phyloP scores from a whole-genome alignment of 1,140 invertebrate species.

The Panagrolaimus sp. region DNA sequence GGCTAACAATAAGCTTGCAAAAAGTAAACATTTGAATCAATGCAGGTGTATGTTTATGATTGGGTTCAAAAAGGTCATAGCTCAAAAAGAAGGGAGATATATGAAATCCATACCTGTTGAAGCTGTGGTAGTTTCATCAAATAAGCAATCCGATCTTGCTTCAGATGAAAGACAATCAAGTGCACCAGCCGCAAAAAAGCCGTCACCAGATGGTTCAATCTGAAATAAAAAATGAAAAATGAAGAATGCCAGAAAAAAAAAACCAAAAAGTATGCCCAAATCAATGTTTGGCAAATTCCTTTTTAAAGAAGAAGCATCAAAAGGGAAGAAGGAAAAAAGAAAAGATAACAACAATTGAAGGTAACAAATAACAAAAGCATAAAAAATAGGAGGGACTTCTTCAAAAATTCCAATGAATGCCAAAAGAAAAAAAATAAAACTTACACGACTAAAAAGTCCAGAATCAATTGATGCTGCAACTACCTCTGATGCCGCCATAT shows the following conservation, averaged over 20 bases:
- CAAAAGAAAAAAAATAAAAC: too few relatives aligned
- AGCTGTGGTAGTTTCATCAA: neutral
- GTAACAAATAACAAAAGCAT: neutral
- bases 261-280: constrained; percentile 5
- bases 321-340: too few relatives aligned
- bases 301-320: neutral
- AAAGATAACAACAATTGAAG: neutral
- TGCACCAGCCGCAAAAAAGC: neutral
- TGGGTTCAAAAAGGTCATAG: neutral
- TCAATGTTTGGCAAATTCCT: too few relatives aligned
- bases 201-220: constrained; percentile 5
- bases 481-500: constrained; percentile 25
- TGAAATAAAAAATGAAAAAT: constrained; percentile 1
- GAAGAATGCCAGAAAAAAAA: neutral
- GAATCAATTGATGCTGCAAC: constrained; percentile 15
- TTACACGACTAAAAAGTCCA: constrained; percentile 2
- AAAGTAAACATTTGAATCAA: too few relatives aligned
- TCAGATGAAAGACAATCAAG: constrained; percentile 8
- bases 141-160: neutral
- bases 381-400: neutral
- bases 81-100: neutral
- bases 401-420: too few relatives aligned
- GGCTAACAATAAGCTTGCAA: neutral
- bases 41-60: too few relatives aligned
- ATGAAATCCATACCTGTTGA: neutral